Percentiles rank a stretch among this genome's conserved stretches.
phyloP scores from a whole-genome alignment of 2,888 invertebrate species.

The Pseudeuparius sepicola region DNA sequence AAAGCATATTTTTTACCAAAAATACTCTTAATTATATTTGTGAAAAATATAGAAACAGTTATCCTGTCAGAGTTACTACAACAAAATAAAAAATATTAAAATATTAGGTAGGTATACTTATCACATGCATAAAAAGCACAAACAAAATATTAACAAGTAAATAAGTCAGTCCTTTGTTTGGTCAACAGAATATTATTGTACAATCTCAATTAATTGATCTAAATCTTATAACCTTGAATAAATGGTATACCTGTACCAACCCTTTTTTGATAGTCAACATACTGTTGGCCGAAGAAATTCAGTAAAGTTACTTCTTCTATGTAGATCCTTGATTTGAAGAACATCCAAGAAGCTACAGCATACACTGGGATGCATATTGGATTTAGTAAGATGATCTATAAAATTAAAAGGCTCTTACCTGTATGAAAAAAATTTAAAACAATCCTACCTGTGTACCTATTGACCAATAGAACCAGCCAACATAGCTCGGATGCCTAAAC shows the following conservation, averaged over 20 bases:
- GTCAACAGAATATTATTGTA: background rate
- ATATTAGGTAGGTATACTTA: too few relatives aligned
- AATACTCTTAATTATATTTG: too few relatives aligned
- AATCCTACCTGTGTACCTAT: constrained; percentile 83
- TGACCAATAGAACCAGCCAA: constrained; percentile 99
- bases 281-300: constrained; percentile 85
- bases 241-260: constrained; percentile 85
- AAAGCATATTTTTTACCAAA: too few relatives aligned
- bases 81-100: too few relatives aligned
- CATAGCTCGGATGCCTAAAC: constrained; percentile 92
- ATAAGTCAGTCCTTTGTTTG: too few relatives aligned
- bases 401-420: constrained; percentile 23
- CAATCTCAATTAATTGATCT: constrained; percentile 17
- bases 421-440: too few relatives aligned
- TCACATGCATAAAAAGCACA: too few relatives aligned
- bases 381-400: constrained; percentile 75
- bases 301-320: constrained; percentile 84
- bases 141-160: too few relatives aligned
- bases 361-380: constrained; percentile 80
- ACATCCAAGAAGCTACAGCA: constrained; percentile 76
- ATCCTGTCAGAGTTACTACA: too few relatives aligned
- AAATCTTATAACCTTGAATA: constrained; percentile 62
- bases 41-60: too few relatives aligned
- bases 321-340: constrained; percentile 79
- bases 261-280: constrained; percentile 71